Percentiles rank a stretch among this genome's conserved stretches.
Conservation (phyloP, 2,888 invertebrate species). For the Drosophila kuntzei region DNA sequence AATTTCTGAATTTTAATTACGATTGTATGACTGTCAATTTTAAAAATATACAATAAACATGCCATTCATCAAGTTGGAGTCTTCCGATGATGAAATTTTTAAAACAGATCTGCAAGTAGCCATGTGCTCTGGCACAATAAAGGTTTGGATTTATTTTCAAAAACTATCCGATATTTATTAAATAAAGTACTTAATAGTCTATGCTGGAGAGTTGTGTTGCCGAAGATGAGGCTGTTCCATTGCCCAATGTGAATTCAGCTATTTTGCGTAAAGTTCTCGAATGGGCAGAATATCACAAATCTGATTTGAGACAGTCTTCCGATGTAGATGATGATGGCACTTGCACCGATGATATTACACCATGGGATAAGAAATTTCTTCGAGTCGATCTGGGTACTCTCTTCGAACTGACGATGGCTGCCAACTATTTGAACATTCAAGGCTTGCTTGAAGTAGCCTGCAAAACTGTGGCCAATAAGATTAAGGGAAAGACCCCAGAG, state of each 20-base stretch:
- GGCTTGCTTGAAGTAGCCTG: slow-evolving; percentile 51
- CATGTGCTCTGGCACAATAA: slow-evolving; percentile 53
- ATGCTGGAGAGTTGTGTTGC: slow-evolving; percentile 53
- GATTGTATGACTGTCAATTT: neutral
- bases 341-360: slow-evolving; percentile 31
- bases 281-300: slow-evolving; percentile 55
- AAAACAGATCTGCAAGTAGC: slow-evolving; percentile 49
- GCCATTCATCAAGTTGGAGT: slow-evolving; percentile 56
- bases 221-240: slow-evolving; percentile 52
- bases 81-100: slow-evolving; percentile 54
- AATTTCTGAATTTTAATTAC: neutral
- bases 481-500: slow-evolving; percentile 55
- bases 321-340: slow-evolving; percentile 31
- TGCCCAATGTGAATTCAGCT: slow-evolving; percentile 55
- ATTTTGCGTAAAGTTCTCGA: slow-evolving; percentile 47
- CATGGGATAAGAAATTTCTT: slow-evolving; percentile 54
- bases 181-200: slow-evolving; percentile 9
- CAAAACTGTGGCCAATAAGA: slow-evolving; percentile 59
- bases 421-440: slow-evolving; percentile 58
- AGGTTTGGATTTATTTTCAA: neutral
- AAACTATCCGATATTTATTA: neutral
- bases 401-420: slow-evolving; percentile 53
- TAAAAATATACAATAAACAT: neutral
- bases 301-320: slow-evolving; percentile 24
- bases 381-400: slow-evolving; percentile 54